Percentiles rank a stretch among this genome's conserved stretches.
Conservation (phyloP, 2,888 invertebrate genomes). For the Phragmatobia fuliginosa region DNA sequence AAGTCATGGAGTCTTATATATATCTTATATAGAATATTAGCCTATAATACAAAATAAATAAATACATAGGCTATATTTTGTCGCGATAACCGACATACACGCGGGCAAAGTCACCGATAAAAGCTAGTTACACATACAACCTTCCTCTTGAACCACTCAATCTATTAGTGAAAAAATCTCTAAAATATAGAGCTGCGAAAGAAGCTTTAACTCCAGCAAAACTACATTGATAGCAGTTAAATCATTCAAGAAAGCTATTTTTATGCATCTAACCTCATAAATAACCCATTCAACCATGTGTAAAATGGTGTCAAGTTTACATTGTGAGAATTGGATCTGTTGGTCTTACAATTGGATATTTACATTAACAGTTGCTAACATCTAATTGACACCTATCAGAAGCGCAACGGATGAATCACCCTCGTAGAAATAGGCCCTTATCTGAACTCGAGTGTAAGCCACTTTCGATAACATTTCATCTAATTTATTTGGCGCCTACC, state of each 20-base stretch:
- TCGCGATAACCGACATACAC: no score
- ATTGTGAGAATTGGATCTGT: constrained; percentile 20
- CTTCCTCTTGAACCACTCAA: no score
- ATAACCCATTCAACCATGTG: constrained; percentile 16
- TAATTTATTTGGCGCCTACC: neutral
- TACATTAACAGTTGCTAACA: constrained; percentile 25
- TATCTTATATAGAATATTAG: no score
- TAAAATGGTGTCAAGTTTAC: constrained; percentile 31
- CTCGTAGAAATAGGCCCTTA: constrained; percentile 3
- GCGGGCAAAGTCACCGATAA: no score
- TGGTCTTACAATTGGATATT: constrained; percentile 31
- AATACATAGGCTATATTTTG: no score
- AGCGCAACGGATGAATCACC: constrained; percentile 18
- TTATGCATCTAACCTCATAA: constrained; percentile 4
- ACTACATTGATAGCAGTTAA: neutral
- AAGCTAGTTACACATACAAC: no score
- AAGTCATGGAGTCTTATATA: no score
- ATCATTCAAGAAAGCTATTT: neutral
- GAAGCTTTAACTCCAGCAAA: neutral
- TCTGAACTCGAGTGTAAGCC: neutral
- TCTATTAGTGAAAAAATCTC: no score
- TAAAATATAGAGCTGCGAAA: no score
- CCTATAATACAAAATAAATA: no score
- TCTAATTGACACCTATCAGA: constrained; percentile 19
- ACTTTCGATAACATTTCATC: constrained; percentile 2